Conservation (phyloP, 2,797 vertebrate genomes). For the Semaprochilodus insignis region DNA sequence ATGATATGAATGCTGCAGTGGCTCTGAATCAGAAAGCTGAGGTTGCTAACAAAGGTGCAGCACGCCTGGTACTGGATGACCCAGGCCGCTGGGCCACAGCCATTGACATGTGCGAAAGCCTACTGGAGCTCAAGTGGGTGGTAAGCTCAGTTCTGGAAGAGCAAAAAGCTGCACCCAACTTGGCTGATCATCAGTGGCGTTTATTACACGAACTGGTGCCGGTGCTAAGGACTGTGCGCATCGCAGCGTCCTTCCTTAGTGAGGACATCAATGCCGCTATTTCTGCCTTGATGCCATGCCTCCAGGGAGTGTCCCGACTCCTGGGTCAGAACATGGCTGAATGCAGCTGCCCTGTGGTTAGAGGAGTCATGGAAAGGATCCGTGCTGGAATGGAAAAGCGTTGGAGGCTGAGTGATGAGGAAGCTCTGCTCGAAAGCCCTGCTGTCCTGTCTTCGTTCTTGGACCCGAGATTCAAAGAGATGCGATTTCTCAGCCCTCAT, state of each 20-base stretch:
- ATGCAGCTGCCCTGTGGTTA: constrained; percentile 60
- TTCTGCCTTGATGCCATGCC: constrained; percentile 74
- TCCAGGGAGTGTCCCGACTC: constrained; percentile 69
- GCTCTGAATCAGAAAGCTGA: constrained; percentile 69
- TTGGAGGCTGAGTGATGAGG: constrained; percentile 68
- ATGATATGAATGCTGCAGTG: constrained; percentile 62
- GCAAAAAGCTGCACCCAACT: constrained; percentile 61
- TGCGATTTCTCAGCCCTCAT: constrained; percentile 72
- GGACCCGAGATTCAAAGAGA: constrained; percentile 77
- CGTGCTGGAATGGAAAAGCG: constrained; percentile 64
- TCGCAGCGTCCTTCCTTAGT: constrained; percentile 70
- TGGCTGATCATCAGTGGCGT: constrained; percentile 77
- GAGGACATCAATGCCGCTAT: constrained; percentile 75
- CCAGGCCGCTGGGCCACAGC: constrained; percentile 72
- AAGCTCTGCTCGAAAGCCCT: constrained; percentile 65
- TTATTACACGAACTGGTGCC: constrained; percentile 75
- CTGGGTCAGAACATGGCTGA: constrained; percentile 67
- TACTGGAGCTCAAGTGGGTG: constrained; percentile 76
- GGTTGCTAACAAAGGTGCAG: constrained; percentile 66
- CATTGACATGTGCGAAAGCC: constrained; percentile 74
- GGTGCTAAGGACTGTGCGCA: constrained; percentile 69
- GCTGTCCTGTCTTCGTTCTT: constrained; percentile 71
- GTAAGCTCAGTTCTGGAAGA: constrained; percentile 74
- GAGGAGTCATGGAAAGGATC: constrained; percentile 64
- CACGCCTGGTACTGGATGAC: constrained; percentile 62